Percentiles rank a stretch among this genome's conserved stretches.
Conservation (phyloP, 1,140 invertebrate species). For the Idris sp. region DNA sequence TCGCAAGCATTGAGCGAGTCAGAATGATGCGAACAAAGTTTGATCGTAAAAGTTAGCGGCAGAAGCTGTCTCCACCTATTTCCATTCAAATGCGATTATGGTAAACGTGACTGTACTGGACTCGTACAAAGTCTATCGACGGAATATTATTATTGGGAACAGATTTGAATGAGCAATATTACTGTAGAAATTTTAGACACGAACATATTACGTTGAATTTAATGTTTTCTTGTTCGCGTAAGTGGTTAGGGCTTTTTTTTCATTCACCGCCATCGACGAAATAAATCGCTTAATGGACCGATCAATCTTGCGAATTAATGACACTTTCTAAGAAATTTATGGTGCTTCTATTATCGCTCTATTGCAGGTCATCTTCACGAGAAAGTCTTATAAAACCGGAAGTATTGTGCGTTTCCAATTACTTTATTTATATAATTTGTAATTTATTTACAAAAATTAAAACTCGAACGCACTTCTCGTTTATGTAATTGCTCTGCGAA, state of each 20-base stretch:
- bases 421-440: too few species aligned
- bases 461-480: conserved; percentile 28
- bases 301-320: conserved; percentile 40
- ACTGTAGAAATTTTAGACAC: conserved; percentile 20
- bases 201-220: conserved; percentile 22
- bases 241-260: conserved; percentile 1
- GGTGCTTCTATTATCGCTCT: conserved; percentile 23
- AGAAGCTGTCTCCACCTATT: conserved; percentile 40
- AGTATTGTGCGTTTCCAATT: too few species aligned
- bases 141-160: conserved; percentile 49
- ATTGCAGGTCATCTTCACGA: conserved; percentile 17
- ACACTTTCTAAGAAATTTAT: conserved; percentile 44
- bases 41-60: conserved; percentile 44
- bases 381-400: too few species aligned
- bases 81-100: conserved; percentile 53
- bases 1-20: conserved; percentile 28
- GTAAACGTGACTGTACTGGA: conserved; percentile 41
- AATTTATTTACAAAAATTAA: conserved; percentile 33
- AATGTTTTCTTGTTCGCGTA: conserved; percentile 2
- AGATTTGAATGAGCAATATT: conserved; percentile 37
- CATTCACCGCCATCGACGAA: conserved; percentile 17
- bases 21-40: conserved; percentile 53
- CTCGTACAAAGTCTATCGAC: conserved; percentile 27
- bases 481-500: too few species aligned
- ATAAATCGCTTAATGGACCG: conserved; percentile 39